A percentile compares a stretch with the other conserved stretches of the same genome.
These are phyloP conservation scores for Periophthalmus magnuspinnatus DNA, from an alignment of 2,797 vertebrate genomes.

Conservation along the genomic window DNA sequence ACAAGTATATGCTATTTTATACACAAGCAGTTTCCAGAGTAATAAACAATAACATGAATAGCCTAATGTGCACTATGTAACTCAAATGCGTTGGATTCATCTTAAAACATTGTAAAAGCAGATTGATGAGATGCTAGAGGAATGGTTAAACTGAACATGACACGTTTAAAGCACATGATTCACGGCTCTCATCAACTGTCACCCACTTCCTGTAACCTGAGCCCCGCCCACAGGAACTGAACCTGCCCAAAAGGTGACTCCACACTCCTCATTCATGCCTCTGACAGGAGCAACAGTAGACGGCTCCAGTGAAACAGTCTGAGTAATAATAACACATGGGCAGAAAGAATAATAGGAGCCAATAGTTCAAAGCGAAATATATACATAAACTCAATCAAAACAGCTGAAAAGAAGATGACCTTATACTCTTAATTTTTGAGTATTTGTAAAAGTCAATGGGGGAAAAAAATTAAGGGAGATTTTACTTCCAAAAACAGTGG, in stretches of 20 bases:
- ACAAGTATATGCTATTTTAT: no score
- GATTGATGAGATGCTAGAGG: no score
- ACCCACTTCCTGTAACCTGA: slow-evolving; percentile 24
- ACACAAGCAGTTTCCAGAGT: background rate
- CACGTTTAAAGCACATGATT: slow-evolving; percentile 20
- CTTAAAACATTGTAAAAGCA: background rate
- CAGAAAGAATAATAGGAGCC: background rate
- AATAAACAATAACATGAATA: background rate
- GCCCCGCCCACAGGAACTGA: slow-evolving; percentile 28
- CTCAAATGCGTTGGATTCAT: no score
- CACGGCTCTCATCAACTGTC: slow-evolving; percentile 15
- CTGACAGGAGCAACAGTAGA: slow-evolving; percentile 56
- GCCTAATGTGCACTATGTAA: no score
- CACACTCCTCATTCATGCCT: slow-evolving; percentile 36
- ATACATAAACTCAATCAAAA: background rate
- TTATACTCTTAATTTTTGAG: no score
- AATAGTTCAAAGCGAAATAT: background rate
- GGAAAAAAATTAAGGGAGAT: no score
- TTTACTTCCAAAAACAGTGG: no score
- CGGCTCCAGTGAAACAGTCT: background rate
- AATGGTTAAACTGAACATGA: slow-evolving; percentile 2
- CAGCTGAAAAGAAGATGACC: no score
- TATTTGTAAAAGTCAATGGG: no score
- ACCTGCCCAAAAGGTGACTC: slow-evolving; percentile 27
- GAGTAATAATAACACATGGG: background rate